Evolutionary conservation across 53 echinoderm and acorn worm genomes (phyloP).

Genomic region (Arbacia lixula): DNA sequence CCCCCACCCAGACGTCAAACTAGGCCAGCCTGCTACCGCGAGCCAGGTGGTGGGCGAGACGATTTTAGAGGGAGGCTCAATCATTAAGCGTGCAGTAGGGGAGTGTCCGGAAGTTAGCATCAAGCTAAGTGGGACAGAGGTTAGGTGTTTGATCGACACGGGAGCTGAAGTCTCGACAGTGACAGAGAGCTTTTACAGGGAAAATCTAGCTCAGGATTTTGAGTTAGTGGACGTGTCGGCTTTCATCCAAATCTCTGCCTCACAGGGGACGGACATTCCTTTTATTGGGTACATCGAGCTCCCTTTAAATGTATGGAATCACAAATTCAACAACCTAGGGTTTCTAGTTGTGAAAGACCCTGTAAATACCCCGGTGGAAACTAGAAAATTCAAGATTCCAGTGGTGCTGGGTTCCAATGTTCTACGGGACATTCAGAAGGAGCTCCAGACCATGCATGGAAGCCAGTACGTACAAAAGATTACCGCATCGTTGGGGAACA

Average conservation of each 20-base stretch:
- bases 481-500: no score
- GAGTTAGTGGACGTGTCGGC: slow-evolving; percentile 55
- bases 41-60: slow-evolving; percentile 31
- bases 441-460: background rate
- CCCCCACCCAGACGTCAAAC: no score
- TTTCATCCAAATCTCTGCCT: slow-evolving; percentile 55
- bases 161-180: slow-evolving; percentile 83
- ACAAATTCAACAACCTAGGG: slow-evolving; percentile 57
- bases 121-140: background rate
- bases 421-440: slow-evolving; percentile 53
- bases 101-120: slow-evolving; percentile 18
- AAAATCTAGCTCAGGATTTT: slow-evolving; percentile 59
- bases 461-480: no score
- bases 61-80: slow-evolving; percentile 2
- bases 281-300: slow-evolving; percentile 75
- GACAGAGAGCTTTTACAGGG: slow-evolving; percentile 66
- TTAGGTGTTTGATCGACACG: slow-evolving; percentile 71
- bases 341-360: slow-evolving; percentile 81
- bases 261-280: slow-evolving; percentile 64
- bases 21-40: slow-evolving; percentile 28
- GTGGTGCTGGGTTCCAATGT: slow-evolving; percentile 80
- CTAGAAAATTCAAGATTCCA: slow-evolving; percentile 61
- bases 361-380: slow-evolving; percentile 25
- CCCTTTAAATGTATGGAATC: slow-evolving; percentile 46
- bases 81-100: slow-evolving; percentile 33